phyloP scores from a whole-genome alignment of 2,888 invertebrate genomes.

The Meta bourneti region DNA sequence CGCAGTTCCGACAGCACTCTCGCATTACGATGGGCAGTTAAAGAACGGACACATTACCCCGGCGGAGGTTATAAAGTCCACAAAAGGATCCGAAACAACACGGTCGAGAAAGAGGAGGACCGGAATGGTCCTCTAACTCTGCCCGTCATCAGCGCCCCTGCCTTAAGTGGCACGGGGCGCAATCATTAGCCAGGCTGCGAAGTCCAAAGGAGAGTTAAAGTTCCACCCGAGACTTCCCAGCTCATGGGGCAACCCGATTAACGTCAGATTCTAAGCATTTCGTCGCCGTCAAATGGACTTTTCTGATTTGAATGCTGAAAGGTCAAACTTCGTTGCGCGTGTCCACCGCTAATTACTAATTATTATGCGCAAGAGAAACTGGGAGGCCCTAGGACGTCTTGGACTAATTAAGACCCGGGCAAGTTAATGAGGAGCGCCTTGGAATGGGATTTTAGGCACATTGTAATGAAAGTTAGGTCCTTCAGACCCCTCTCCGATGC shows the following conservation, averaged over 20 bases:
- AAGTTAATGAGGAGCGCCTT: constrained; percentile 44
- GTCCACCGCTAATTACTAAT: constrained; percentile 60
- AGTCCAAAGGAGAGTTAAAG: constrained; percentile 19
- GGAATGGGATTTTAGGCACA: constrained; percentile 39
- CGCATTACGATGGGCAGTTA: no score
- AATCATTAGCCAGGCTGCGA: constrained; percentile 18
- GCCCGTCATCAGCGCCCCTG: no score
- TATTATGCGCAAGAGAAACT: constrained; percentile 61
- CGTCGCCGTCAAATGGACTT: constrained; percentile 56
- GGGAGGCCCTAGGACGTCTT: constrained; percentile 28
- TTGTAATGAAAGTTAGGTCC: constrained; percentile 44
- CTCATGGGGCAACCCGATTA: constrained; percentile 22
- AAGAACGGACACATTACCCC: no score
- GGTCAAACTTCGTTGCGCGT: constrained; percentile 29
- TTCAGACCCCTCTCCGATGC: constrained; percentile 3
- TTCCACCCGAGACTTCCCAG: neutral
- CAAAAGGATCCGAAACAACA: no score
- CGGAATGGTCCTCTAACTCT: no score
- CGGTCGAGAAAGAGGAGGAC: no score
- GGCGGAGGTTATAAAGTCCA: no score
- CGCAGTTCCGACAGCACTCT: no score
- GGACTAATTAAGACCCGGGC: constrained; percentile 48
- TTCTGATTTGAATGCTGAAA: constrained; percentile 54
- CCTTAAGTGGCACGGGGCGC: neutral
- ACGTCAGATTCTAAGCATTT: constrained; percentile 27